Base-by-base conservation (phyloP, 2,888 invertebrate genomes). In the Pycnomerus fuliginosus region DNA sequence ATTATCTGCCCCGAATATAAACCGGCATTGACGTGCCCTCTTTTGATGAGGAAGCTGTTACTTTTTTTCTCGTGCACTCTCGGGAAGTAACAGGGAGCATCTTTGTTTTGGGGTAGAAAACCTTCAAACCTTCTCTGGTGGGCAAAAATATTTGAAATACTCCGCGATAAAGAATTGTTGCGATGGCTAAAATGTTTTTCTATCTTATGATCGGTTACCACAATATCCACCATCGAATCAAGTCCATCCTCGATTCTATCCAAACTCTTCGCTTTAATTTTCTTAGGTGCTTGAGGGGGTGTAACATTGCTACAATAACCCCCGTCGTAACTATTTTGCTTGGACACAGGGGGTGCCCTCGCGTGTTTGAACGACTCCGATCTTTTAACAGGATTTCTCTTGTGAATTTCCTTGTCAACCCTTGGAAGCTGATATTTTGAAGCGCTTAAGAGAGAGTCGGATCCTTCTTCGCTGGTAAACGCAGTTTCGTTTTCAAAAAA, bases 161-260 rank as follows among this genome's bases (percentile, higher is more conserved):
- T 65, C 1, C 65, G 64, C 0, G 67, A 63, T 44, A 69, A 69
- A 30, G 66, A 68, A 44, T 64, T 65, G 2, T 64, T 47, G 3
- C 30, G 25, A 16, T 35, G 38, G 20, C 29, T 53, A 47, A 11
- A 47, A 24, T 14, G 39, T 24, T 30, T 48, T 16, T 32, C 44
- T 16, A 40, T 35, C 11, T 51, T 39, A 5, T 55, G 42, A 24
- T 76, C 72, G n/a, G 82, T 77, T 49, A 85, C 76, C 0, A 86
- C 81, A 22, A 87, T 84, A 58, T 84, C 82, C 1, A 85, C 82
- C 78, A 86, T 81, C 0, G 85, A 78, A 59, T 85, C 80, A 14
- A 88, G 67, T 11, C 86, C 82, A 36, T 69, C 82, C 62, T 88
- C 87, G 25, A 90, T 84, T 42, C 88, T 77, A 53, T 90, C 89